Evolutionary conservation across 2,797 vertebrate genomes (phyloP), one percentile per base, ranked within the genome.

Genomic region (Centroberyx gerrardi): DNA sequence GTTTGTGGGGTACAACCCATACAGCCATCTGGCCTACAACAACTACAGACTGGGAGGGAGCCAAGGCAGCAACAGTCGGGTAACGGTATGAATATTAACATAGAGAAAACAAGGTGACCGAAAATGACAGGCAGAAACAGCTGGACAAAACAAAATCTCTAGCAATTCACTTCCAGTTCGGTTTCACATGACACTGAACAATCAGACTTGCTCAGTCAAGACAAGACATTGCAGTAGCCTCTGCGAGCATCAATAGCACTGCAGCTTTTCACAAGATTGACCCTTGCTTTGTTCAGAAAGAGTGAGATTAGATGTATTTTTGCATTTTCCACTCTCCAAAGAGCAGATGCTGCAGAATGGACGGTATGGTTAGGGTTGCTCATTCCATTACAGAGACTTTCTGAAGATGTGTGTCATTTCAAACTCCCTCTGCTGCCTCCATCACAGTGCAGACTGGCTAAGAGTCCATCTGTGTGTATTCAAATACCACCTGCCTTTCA

Each of bases 21-120:
- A 99, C 97, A 99, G 98, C 96, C 98, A 99, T 96, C 97, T 99
- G 97, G 98, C 98, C 96, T 99, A 99, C 98, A 99, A 99, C 98
- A 99, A 99, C 97, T 99, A 99, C 98, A 98, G 98, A 96, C 97
- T 99, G 96, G 98, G 98, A 96, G 98, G 98, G 95, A 99, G 97
- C 97, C 97, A 98, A 94, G 97, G 97, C 97, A 98, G 95, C 97
- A 99, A 99, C 98, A 99, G 97, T 96, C 97, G 98, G 96, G 98
- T 95, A 96, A 99, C 97, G 98, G 98, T 99, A 98, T 96, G 98
- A 97, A 85, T 68, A 69, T 80, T 78, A 72, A 73, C 56, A 48
- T 56, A 68, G 62, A 63, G 9, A 65, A 74, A 64, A 76, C 7
- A 63, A 28, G 40, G 7, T 67, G 33, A 66, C 44, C 7, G 8